A percentile compares a stretch with the other conserved stretches of the same genome.
phyloP scores from a whole-genome alignment of 2,888 invertebrate genomes.

The Heliconius cydno region DNA sequence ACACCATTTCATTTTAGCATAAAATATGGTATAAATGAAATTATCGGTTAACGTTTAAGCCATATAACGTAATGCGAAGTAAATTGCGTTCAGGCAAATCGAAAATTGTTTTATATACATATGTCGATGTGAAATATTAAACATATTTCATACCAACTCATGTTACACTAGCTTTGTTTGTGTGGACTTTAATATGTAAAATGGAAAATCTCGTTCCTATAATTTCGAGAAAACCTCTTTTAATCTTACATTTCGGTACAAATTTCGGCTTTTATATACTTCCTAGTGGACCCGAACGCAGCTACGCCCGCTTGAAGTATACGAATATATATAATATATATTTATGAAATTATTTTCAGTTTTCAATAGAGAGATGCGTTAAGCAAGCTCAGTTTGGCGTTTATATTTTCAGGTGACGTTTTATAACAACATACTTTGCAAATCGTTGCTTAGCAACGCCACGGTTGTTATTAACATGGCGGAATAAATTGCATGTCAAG shows the following conservation, averaged over 20 bases:
- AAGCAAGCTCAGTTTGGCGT: too few species aligned
- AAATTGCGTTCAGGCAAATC: slow-evolving; percentile 15
- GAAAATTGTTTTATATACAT: slow-evolving; percentile 6
- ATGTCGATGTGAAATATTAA: neutral
- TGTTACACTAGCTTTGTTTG: neutral
- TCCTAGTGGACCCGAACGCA: too few species aligned
- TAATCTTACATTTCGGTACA: neutral
- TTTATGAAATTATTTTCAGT: too few species aligned
- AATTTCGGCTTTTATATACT: too few species aligned
- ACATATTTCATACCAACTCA: neutral
- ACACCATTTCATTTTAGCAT: neutral
- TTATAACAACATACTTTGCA: too few species aligned
- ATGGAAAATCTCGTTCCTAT: neutral
- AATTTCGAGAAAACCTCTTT: neutral
- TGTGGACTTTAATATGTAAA: neutral
- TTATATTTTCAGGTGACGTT: too few species aligned
- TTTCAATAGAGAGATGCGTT: too few species aligned
- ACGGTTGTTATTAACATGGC: too few species aligned
- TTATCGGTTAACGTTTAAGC: slow-evolving; percentile 1
- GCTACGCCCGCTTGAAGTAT: too few species aligned
- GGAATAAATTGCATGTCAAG: too few species aligned
- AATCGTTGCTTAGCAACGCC: too few species aligned
- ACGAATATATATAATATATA: too few species aligned
- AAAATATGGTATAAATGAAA: slow-evolving; percentile 1
- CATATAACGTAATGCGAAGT: slow-evolving; percentile 14